These are phyloP conservation scores for Nomada ruficornis DNA, from an alignment of 2,888 invertebrate genomes.

Conservation along the genomic window DNA sequence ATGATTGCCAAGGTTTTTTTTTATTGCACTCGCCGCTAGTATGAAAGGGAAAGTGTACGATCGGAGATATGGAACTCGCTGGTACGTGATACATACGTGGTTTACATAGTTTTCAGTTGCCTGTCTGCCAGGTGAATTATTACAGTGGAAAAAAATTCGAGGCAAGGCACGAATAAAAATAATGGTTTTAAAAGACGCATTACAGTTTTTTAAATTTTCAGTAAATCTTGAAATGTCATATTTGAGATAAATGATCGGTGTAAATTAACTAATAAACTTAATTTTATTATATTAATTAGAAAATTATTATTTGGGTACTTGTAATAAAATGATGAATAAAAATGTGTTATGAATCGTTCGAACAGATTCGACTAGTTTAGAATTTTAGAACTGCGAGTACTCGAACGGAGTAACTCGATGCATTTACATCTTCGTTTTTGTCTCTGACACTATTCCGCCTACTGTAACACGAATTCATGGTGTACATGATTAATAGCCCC, in stretches of 20 bases:
- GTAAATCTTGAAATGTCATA: too few species aligned
- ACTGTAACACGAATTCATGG: constrained; percentile 49
- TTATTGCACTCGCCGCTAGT: not conserved
- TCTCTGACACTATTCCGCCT: constrained; percentile 3
- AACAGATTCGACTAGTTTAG: not conserved
- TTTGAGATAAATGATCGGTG: too few species aligned
- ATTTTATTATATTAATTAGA: not conserved
- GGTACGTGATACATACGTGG: not conserved
- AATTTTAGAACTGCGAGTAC: not conserved
- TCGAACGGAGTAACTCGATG: constrained; percentile 10
- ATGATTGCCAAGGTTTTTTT: too few species aligned
- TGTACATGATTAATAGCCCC: constrained; percentile 57
- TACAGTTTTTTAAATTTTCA: not conserved
- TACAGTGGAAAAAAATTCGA: too few species aligned
- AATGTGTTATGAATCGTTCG: not conserved
- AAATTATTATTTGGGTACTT: not conserved
- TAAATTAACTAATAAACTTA: too few species aligned
- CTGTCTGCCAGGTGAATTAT: not conserved
- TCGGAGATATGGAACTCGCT: not conserved
- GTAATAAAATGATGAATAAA: not conserved
- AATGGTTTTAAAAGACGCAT: too few species aligned
- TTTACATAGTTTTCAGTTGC: not conserved
- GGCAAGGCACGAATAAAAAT: too few species aligned
- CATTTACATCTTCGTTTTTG: constrained; percentile 42
- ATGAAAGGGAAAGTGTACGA: constrained; percentile 1